phyloP scores from a whole-genome alignment of 2,888 invertebrate species.

The Dexiosoma caninum region DNA sequence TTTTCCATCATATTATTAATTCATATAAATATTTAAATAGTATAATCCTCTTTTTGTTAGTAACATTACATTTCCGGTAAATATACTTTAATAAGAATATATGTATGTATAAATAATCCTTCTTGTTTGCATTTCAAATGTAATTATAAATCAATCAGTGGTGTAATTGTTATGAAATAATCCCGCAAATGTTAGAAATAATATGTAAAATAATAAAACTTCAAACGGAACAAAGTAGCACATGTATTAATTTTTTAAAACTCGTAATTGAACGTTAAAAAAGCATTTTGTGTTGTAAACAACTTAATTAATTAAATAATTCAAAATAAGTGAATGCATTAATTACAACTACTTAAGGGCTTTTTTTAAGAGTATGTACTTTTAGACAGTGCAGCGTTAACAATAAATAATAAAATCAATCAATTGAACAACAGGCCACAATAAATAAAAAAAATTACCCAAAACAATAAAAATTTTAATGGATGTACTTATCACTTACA shows the following conservation, averaged over 20 bases:
- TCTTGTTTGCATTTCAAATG: background rate
- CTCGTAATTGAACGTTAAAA: background rate
- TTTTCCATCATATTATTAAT: too few species aligned
- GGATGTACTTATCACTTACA: constrained; percentile 31
- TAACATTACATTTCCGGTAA: background rate
- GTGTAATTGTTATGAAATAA: background rate
- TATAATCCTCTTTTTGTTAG: background rate
- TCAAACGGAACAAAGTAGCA: background rate
- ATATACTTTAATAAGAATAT: background rate
- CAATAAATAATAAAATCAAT: constrained; percentile 5
- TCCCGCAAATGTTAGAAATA: background rate
- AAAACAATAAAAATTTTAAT: constrained; percentile 36
- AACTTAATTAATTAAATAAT: constrained; percentile 30
- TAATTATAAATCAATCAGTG: background rate
- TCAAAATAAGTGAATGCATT: constrained; percentile 37
- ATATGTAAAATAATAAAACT: background rate
- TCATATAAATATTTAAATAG: too few species aligned
- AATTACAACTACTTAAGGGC: constrained; percentile 37
- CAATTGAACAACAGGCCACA: constrained; percentile 1
- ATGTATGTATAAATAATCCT: background rate
- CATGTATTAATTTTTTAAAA: background rate
- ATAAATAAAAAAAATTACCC: constrained; percentile 5
- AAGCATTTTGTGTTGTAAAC: background rate
- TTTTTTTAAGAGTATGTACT: background rate
- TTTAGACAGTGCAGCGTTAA: too few species aligned